A percentile compares a stretch with the other conserved stretches of the same genome.
Evolutionary conservation across 2,113 vertebrate species (phyloP).

Genomic region (Puntigrus tetrazona): DNA sequence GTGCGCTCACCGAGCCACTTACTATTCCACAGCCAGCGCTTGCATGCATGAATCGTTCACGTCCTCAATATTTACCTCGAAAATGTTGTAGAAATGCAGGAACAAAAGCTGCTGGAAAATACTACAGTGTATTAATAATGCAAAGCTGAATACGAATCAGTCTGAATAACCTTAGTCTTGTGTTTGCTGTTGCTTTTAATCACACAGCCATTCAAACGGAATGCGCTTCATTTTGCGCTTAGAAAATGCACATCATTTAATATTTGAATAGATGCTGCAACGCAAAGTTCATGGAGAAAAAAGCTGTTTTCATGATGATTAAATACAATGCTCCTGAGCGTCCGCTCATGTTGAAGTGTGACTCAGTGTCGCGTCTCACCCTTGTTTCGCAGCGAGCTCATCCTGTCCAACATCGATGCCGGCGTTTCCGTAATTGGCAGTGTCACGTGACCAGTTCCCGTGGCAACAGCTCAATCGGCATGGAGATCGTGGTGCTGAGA

Average conservation of each 20-base stretch:
- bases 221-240: not conserved
- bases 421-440: constrained; percentile 82
- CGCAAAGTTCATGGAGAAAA: not conserved
- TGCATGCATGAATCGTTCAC: constrained; percentile 20
- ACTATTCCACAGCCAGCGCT: constrained; percentile 57
- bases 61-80: not conserved
- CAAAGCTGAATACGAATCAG: not conserved
- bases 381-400: constrained; percentile 80
- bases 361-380: not conserved
- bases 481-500: constrained; percentile 89
- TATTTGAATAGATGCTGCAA: not conserved
- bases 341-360: not conserved
- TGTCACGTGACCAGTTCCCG: constrained; percentile 87
- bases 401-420: constrained; percentile 85
- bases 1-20: constrained; percentile 50
- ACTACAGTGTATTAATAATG: not conserved
- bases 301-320: not conserved
- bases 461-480: constrained; percentile 82
- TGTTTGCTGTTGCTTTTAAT: not conserved
- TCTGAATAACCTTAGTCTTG: not conserved
- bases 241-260: not conserved
- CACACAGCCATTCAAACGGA: not conserved
- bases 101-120: not conserved
- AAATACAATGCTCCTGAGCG: not conserved
- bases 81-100: not conserved